These are phyloP conservation scores for Gopherus evgoodei DNA, from an alignment of 2,113 vertebrate genomes.

Conservation along the genomic window DNA sequence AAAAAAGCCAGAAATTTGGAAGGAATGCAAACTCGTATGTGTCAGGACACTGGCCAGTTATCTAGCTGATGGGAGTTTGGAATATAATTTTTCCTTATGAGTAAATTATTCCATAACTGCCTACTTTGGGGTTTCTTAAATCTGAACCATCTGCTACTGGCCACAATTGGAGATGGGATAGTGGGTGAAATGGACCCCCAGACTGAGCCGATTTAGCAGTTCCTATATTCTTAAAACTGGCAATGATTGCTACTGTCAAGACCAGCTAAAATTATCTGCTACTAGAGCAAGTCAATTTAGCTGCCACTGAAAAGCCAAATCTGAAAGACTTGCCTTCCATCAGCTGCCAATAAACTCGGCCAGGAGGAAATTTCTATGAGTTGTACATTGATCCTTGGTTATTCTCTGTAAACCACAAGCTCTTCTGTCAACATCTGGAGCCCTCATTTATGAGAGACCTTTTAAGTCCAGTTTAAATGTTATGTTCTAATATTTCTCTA, in stretches of 20 bases:
- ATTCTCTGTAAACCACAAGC: neutral
- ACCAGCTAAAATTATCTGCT: neutral
- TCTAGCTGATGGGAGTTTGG: neutral
- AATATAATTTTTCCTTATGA: neutral
- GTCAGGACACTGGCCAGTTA: neutral
- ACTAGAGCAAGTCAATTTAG: neutral
- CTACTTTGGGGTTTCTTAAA: neutral
- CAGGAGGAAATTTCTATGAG: neutral
- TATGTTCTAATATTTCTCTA: conserved; percentile 33
- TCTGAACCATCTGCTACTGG: neutral
- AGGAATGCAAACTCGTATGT: neutral
- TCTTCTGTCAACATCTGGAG: conserved; percentile 13
- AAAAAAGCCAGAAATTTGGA: neutral
- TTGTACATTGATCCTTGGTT: neutral
- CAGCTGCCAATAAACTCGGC: neutral
- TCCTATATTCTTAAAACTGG: neutral
- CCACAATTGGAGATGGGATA: neutral
- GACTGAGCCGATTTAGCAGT: neutral
- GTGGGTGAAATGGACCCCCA: neutral
- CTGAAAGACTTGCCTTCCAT: neutral
- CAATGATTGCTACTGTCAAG: neutral
- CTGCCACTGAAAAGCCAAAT: neutral
- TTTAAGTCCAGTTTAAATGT: conserved; percentile 30
- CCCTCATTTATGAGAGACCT: conserved; percentile 49
- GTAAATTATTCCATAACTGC: neutral